Base-by-base conservation (phyloP, 2,113 vertebrate species). In the Origma solitaria region DNA sequence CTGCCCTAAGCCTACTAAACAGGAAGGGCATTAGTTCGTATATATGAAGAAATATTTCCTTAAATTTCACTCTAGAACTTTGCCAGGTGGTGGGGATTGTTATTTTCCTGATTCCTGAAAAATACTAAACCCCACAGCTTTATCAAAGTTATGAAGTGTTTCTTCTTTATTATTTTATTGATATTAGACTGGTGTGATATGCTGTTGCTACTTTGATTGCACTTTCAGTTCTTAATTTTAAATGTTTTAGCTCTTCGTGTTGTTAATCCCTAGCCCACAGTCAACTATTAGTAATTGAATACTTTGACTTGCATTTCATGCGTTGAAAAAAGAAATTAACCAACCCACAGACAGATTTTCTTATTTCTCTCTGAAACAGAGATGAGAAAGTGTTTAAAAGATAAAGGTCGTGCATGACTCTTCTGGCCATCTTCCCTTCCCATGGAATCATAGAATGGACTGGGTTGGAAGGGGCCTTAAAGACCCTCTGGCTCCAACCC, bases 401-500 rank as follows among this genome's bases (percentile, higher is more conserved):
- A 25, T 3, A 0, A 20, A 54, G 24, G 20, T 18, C 31, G 5
- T 19, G 18, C 4, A 5, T 33, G 33, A 47, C 65, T 20, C 0
- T 51, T 44, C 10, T 82, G 88, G 35, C 30, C 16, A 0, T 38
- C 7, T 54, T 66, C 37, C 20, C 28, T 68, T 91, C 2, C 28
- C 30, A 5, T 35, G 47, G 47, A 68, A 53, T 68, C 30, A 19
- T 7, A 40, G 61, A 22, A 27, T 31, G 53, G 30, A 53, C 53
- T 60, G 61, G 6, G 3, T 68, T 66, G 51, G 50, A 64, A 57
- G 22, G 35, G 31, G 9, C 13, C 0, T 0, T 37, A 17, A 45
- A 10, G 51, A n/a, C 9, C 24, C 30, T 30, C 7, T 25, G n/a
- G 16, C 22, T 82, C 30, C 51, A 47, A 9, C 4, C 5, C 21